Percentiles rank a stretch among this genome's conserved stretches.
Evolutionary conservation across 2,797 vertebrate species (phyloP).

Genomic region (Girardinus metallicus): DNA sequence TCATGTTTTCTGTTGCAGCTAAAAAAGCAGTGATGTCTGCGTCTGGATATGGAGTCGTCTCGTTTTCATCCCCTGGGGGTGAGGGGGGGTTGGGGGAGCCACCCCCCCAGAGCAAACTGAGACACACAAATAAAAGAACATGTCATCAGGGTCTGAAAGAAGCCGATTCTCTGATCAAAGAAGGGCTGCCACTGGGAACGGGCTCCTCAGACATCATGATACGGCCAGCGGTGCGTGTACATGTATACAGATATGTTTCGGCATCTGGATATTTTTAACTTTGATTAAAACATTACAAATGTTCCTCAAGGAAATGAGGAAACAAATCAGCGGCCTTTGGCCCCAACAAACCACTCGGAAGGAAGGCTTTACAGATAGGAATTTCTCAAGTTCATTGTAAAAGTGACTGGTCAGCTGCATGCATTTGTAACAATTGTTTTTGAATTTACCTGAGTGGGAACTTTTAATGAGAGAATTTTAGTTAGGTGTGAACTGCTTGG

Average conservation of each 20-base stretch:
- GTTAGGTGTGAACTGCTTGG: background rate
- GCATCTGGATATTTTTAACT: slow-evolving; percentile 32
- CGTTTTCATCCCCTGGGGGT: slow-evolving; percentile 67
- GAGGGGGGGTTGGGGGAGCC: rapidly evolving
- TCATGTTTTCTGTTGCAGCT: slow-evolving; percentile 76
- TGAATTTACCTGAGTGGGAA: background rate
- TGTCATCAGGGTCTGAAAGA: slow-evolving; percentile 57
- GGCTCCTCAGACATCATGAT: slow-evolving; percentile 48
- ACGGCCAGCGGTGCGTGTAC: slow-evolving; percentile 11
- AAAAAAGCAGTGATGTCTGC: slow-evolving; percentile 40
- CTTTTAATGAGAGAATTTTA: background rate
- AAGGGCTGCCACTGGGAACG: slow-evolving; percentile 43
- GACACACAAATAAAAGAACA: slow-evolving; percentile 24
- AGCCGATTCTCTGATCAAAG: slow-evolving; percentile 75
- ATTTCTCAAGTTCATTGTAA: background rate
- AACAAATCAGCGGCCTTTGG: slow-evolving; percentile 5
- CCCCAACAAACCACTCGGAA: background rate
- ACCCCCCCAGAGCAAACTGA: slow-evolving; percentile 37
- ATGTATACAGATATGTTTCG: slow-evolving; percentile 21
- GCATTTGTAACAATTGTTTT: background rate
- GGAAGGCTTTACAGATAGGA: background rate
- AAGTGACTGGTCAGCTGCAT: background rate
- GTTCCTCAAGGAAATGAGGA: background rate
- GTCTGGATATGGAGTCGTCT: slow-evolving; percentile 69
- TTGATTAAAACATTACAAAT: slow-evolving; percentile 27